phyloP scores from a whole-genome alignment of 2,113 vertebrate genomes.

The Acanthochromis polyacanthus region DNA sequence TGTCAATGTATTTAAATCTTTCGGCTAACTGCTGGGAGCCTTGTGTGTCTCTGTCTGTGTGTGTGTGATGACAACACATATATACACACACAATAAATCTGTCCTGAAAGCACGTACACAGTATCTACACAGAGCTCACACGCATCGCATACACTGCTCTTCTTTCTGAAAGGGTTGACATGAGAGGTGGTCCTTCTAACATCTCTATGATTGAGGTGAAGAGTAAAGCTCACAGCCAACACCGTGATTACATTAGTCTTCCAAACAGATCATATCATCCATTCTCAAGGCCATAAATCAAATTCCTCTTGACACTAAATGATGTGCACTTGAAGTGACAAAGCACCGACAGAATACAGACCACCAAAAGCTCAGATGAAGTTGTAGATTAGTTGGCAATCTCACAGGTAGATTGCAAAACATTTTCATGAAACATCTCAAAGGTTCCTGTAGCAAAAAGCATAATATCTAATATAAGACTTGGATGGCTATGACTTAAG shows the following conservation, averaged over 20 bases:
- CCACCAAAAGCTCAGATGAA: neutral
- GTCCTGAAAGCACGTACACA: constrained; percentile 19
- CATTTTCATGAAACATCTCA: neutral
- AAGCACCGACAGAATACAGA: constrained; percentile 15
- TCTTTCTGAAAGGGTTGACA: constrained; percentile 42
- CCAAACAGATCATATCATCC: constrained; percentile 52
- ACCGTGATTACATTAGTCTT: constrained; percentile 63
- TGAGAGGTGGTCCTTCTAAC: constrained; percentile 56
- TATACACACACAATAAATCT: constrained; percentile 48
- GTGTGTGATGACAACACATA: constrained; percentile 17
- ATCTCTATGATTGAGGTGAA: constrained; percentile 67
- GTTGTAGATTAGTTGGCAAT: neutral
- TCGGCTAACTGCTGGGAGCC: constrained; percentile 43
- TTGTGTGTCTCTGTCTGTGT: neutral
- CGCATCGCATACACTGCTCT: constrained; percentile 13
- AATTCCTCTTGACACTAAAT: constrained; percentile 36
- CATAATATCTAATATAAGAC: constrained; percentile 17
- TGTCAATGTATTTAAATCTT: constrained; percentile 76
- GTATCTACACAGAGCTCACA: constrained; percentile 1
- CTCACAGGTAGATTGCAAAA: constrained; percentile 6
- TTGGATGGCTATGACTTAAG: constrained; percentile 16
- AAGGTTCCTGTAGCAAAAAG: constrained; percentile 3
- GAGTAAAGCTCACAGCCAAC: constrained; percentile 52
- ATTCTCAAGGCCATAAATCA: constrained; percentile 57
- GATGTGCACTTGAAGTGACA: constrained; percentile 35